Conservation (phyloP, 1,140 invertebrate genomes). For the Thaumatotibia leucotreta region DNA sequence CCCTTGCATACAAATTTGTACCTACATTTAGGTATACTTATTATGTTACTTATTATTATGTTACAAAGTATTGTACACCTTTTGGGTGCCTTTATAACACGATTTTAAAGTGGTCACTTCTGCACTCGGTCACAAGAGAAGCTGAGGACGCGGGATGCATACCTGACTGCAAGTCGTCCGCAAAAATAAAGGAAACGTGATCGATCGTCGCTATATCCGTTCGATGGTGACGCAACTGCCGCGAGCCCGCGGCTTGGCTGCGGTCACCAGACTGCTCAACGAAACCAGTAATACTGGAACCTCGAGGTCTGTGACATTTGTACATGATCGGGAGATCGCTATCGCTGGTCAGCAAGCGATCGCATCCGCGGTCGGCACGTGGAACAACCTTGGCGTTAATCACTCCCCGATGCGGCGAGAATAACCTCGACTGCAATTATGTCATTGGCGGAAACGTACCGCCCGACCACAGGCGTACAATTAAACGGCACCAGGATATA, state of each 20-base stretch:
- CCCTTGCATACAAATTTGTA: no score
- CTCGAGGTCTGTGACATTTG: background rate
- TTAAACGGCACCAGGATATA: background rate
- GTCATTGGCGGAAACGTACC: conserved; percentile 4
- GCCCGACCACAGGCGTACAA: background rate
- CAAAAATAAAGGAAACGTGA: conserved; percentile 35
- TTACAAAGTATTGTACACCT: no score
- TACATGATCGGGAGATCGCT: background rate
- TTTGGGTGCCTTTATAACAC: background rate
- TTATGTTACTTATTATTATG: no score
- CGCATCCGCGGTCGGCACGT: background rate
- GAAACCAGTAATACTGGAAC: background rate
- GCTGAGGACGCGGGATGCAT: background rate
- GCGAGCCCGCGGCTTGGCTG: background rate
- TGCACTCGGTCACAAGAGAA: background rate
- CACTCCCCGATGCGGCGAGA: conserved; percentile 8
- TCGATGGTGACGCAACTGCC: conserved; percentile 38
- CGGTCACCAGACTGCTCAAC: background rate
- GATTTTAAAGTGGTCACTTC: background rate
- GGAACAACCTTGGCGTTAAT: background rate
- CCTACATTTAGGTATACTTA: no score
- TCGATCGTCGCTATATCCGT: conserved; percentile 57
- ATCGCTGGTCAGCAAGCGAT: background rate
- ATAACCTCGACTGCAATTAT: conserved; percentile 11
- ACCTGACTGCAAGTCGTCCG: conserved; percentile 9